Conservation (phyloP, 2,888 invertebrate genomes). For the Panzeria rudis region DNA sequence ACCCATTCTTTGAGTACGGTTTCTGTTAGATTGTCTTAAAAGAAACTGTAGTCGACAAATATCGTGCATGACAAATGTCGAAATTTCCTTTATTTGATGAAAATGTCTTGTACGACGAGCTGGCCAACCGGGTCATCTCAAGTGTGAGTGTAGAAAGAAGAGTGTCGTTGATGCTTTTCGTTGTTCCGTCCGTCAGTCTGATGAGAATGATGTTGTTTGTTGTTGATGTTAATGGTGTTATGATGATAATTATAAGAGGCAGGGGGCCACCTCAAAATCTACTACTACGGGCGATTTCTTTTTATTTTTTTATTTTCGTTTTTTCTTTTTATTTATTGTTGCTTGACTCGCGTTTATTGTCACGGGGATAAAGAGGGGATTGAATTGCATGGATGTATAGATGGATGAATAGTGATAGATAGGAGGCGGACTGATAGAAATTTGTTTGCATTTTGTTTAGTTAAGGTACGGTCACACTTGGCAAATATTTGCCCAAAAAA, state of each 20-base stretch:
- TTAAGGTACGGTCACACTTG: no score
- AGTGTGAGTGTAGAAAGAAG: constrained; percentile 54
- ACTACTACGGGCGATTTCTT: constrained; percentile 44
- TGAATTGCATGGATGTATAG: constrained; percentile 52
- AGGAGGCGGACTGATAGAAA: constrained; percentile 13
- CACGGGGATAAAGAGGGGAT: constrained; percentile 26
- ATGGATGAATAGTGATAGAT: constrained; percentile 37
- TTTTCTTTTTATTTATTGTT: constrained; percentile 50
- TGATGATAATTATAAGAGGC: constrained; percentile 56
- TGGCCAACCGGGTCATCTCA: no score
- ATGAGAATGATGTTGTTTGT: constrained; percentile 53
- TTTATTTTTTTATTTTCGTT: constrained; percentile 41
- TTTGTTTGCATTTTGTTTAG: constrained; percentile 37
- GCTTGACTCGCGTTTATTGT: constrained; percentile 58
- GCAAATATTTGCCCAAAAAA: no score
- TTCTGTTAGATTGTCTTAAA: no score
- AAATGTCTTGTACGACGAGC: no score
- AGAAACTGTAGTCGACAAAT: no score
- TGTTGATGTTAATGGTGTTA: constrained; percentile 48
- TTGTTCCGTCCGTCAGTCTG: constrained; percentile 44
- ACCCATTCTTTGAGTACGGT: no score
- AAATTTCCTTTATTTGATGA: no score
- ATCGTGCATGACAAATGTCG: no score
- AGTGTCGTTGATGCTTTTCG: constrained; percentile 54
- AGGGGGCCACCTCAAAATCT: constrained; percentile 53